Conservation (phyloP, 2,113 vertebrate species). For the Phalacrocorax aristotelis region DNA sequence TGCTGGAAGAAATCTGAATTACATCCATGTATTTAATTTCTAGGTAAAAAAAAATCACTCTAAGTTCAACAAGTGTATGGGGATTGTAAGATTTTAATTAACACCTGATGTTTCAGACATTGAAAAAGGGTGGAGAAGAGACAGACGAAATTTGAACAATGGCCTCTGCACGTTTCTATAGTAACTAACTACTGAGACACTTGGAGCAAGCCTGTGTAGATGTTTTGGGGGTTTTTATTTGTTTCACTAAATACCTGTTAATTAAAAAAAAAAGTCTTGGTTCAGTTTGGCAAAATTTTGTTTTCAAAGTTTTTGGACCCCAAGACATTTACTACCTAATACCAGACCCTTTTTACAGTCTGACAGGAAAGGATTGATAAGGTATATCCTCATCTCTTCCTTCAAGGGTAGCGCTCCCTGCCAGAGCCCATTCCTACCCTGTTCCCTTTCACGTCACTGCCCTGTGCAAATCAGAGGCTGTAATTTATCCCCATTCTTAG, state of each 20-base stretch:
- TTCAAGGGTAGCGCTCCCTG: fast-evolving
- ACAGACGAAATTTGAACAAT: background rate
- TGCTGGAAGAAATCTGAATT: background rate
- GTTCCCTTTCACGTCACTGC: background rate
- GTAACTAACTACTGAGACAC: background rate
- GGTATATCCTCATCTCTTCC: background rate
- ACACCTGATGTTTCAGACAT: background rate
- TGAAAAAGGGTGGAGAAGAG: background rate
- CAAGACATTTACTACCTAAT: background rate
- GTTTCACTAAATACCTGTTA: background rate
- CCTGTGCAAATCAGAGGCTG: background rate
- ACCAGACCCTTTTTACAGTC: background rate
- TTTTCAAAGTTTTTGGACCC: background rate
- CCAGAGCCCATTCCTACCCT: background rate
- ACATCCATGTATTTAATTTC: background rate
- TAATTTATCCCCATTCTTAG: background rate
- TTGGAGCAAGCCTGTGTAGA: background rate
- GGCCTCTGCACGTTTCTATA: background rate
- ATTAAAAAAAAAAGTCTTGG: background rate
- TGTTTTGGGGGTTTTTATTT: background rate
- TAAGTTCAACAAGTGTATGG: background rate
- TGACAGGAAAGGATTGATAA: background rate
- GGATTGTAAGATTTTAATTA: background rate
- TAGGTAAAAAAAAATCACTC: background rate
- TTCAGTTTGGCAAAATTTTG: background rate